Evolutionary conservation across 2,797 vertebrate species (phyloP).

Genomic region (Heteromormyrus szaboi): DNA sequence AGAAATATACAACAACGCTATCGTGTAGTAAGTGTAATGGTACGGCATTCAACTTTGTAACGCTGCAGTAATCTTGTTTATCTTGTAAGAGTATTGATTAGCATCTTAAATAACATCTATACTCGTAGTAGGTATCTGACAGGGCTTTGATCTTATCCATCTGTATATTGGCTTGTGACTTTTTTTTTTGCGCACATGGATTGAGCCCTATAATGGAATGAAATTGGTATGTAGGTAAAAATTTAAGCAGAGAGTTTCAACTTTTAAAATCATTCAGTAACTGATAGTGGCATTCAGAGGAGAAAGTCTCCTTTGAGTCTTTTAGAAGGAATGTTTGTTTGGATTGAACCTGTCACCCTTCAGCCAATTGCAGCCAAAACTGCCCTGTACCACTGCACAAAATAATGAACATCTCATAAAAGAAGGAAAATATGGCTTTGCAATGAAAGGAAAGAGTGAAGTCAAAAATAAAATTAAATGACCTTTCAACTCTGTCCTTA

Average conservation of each 20-base stretch:
- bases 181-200: background rate
- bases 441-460: slow-evolving; percentile 66
- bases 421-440: slow-evolving; percentile 49
- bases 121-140: background rate
- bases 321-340: slow-evolving; percentile 7
- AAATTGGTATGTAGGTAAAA: background rate
- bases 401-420: slow-evolving; percentile 72
- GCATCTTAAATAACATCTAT: slow-evolving; percentile 16
- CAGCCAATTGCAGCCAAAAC: slow-evolving; percentile 15
- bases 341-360: slow-evolving; percentile 26
- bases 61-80: slow-evolving; percentile 32
- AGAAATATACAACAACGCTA: slow-evolving; percentile 28
- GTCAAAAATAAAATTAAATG: slow-evolving; percentile 74
- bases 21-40: background rate
- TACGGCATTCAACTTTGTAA: background rate
- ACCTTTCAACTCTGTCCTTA: slow-evolving; percentile 68
- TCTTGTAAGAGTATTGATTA: slow-evolving; percentile 32
- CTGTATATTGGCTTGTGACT: background rate
- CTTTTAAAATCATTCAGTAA: background rate
- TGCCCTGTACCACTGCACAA: slow-evolving; percentile 57
- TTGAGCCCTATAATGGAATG: background rate
- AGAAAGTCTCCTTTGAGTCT: background rate
- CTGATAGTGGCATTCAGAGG: background rate
- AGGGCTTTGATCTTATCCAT: background rate
- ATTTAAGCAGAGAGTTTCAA: background rate